phyloP scores from a whole-genome alignment of 2,113 vertebrate genomes.

The Vidua macroura region DNA sequence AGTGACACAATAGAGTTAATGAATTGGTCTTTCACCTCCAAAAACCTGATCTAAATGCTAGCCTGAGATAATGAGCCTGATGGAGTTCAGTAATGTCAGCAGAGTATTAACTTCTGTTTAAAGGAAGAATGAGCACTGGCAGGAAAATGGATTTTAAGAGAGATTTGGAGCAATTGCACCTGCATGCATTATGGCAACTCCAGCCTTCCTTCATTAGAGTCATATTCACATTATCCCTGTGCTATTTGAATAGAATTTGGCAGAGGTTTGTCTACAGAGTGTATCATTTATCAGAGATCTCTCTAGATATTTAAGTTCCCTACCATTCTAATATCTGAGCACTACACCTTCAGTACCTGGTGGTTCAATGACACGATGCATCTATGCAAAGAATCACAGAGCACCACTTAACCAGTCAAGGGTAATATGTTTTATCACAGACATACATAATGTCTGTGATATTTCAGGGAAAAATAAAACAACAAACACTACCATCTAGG shows the following conservation, averaged over 20 bases:
- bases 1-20: conserved; percentile 68
- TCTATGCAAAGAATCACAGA: background rate
- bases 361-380: background rate
- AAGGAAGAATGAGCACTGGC: conserved; percentile 65
- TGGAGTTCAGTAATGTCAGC: conserved; percentile 68
- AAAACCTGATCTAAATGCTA: conserved; percentile 68
- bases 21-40: conserved; percentile 69
- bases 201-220: conserved; percentile 67
- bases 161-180: conserved; percentile 71
- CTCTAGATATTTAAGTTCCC: conserved; percentile 17
- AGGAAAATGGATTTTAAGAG: conserved; percentile 69
- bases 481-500: background rate
- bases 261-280: conserved; percentile 35
- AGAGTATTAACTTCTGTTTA: conserved; percentile 69
- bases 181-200: conserved; percentile 66
- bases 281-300: background rate
- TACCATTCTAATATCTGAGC: background rate
- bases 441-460: background rate
- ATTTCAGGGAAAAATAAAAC: background rate
- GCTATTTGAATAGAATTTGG: conserved; percentile 64
- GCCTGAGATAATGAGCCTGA: conserved; percentile 62
- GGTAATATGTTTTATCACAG: background rate
- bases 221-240: conserved; percentile 65
- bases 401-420: background rate
- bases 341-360: background rate